Evolutionary conservation across 1,140 invertebrate species (phyloP).

Genomic region (Heliconius eleuchia): DNA sequence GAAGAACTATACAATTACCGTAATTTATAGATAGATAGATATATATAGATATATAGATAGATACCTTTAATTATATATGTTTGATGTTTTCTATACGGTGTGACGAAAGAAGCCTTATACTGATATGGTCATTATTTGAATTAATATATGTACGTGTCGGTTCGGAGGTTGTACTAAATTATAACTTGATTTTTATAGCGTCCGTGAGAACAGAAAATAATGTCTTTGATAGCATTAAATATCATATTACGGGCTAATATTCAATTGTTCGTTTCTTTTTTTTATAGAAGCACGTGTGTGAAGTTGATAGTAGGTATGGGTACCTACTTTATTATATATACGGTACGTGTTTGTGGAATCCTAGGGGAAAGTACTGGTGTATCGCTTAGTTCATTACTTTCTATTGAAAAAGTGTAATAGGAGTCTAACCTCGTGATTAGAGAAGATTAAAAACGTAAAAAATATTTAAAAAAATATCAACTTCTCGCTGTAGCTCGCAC

Average conservation of each 20-base stretch:
- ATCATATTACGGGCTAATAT: constrained; percentile 38
- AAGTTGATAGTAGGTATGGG: neutral
- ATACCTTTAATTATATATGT: constrained; percentile 78
- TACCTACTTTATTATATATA: neutral
- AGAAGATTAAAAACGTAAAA: no score
- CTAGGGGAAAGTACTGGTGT: neutral
- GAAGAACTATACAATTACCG: constrained; percentile 74
- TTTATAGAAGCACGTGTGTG: neutral
- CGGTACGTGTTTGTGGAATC: neutral
- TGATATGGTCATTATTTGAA: constrained; percentile 75
- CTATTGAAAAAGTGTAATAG: no score
- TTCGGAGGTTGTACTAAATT: constrained; percentile 71
- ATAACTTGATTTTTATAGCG: constrained; percentile 73
- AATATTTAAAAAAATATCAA: no score
- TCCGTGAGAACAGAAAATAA: constrained; percentile 75
- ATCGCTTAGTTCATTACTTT: no score
- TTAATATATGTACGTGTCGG: constrained; percentile 79
- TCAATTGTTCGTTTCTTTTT: neutral
- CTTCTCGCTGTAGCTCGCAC: no score
- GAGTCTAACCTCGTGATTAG: no score
- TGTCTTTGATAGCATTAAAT: constrained; percentile 59
- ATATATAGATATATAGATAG: constrained; percentile 3
- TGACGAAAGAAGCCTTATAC: constrained; percentile 74
- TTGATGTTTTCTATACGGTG: constrained; percentile 78
- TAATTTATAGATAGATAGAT: constrained; percentile 66